A percentile compares a stretch with the other conserved stretches of the same genome.
Evolutionary conservation across 2,888 invertebrate genomes (phyloP).

Genomic region (Drosophila mayaguana): DNA sequence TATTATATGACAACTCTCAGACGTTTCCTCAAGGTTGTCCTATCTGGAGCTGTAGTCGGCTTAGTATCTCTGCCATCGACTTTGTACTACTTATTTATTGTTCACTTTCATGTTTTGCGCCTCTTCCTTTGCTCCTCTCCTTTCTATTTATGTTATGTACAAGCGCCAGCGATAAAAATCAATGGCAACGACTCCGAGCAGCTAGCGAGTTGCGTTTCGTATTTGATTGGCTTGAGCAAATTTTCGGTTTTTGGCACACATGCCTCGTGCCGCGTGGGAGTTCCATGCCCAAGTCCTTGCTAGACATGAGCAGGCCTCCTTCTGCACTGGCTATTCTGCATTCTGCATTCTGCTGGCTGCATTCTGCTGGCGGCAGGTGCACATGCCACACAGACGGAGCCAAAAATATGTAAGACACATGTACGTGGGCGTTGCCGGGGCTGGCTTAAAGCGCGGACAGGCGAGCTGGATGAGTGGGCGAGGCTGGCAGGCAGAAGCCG

Average conservation of each 20-base stretch:
- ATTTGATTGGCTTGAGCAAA: constrained; percentile 8
- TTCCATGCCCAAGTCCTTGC: constrained; percentile 25
- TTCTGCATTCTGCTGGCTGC: constrained; percentile 40
- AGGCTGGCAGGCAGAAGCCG: constrained; percentile 40
- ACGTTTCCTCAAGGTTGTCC: constrained; percentile 6
- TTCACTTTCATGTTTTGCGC: constrained; percentile 43
- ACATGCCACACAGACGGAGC: constrained; percentile 30
- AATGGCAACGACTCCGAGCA: constrained; percentile 60
- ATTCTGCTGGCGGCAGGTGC: constrained; percentile 68
- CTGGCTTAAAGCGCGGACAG: constrained; percentile 59
- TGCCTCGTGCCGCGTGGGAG: constrained; percentile 51
- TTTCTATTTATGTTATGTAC: constrained; percentile 19
- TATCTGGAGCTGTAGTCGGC: constrained; percentile 1
- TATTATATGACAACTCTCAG: background rate
- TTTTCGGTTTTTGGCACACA: constrained; percentile 51
- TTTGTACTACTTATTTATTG: constrained; percentile 34
- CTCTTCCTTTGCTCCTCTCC: background rate
- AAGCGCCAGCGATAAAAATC: constrained; percentile 64
- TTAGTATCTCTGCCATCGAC: constrained; percentile 19
- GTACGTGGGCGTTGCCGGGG: constrained; percentile 57
- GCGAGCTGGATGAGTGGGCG: constrained; percentile 34
- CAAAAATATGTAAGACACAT: constrained; percentile 5
- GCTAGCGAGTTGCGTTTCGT: constrained; percentile 27
- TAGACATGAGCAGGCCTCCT: constrained; percentile 55
- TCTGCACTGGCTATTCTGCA: constrained; percentile 14